These are phyloP conservation scores for Colletes latitarsis DNA, from an alignment of 1,140 invertebrate genomes.

Conservation along the genomic window DNA sequence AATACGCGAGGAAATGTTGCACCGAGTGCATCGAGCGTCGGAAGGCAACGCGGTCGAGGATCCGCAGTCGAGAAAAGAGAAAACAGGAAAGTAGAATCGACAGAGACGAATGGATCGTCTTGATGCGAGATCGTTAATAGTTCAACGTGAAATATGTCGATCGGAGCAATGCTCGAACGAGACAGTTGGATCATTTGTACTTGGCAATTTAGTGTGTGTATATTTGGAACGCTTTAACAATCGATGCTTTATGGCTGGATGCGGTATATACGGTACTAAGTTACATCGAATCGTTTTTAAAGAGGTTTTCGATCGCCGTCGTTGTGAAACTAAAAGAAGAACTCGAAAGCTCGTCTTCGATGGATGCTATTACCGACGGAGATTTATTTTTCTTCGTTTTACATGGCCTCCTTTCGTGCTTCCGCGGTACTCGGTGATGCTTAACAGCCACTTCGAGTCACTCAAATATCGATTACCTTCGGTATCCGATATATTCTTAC, in stretches of 20 bases:
- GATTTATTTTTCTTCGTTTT: constrained; percentile 1
- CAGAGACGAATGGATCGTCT: constrained; percentile 9
- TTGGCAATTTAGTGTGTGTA: constrained; percentile 6
- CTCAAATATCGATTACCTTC: constrained; percentile 9
- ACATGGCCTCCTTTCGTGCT: constrained; percentile 12
- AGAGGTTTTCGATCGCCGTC: background rate
- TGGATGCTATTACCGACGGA: background rate
- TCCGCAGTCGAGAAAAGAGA: background rate
- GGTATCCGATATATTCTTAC: constrained; percentile 13
- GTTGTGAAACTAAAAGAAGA: background rate
- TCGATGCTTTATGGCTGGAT: constrained; percentile 6
- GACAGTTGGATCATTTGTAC: constrained; percentile 31
- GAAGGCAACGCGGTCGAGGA: background rate
- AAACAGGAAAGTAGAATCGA: constrained; percentile 4
- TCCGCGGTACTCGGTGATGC: background rate
- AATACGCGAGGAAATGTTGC: background rate
- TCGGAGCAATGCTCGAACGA: constrained; percentile 1
- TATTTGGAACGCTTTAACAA: constrained; percentile 1
- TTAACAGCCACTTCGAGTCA: background rate
- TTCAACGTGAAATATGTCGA: constrained; percentile 27
- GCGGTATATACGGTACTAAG: background rate
- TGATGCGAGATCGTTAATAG: constrained; percentile 30
- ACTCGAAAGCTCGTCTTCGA: background rate
- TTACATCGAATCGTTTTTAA: no score
- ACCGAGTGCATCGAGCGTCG: background rate